These are phyloP conservation scores for Salarias fasciatus DNA, from an alignment of 2,797 vertebrate species.

Conservation along the genomic window DNA sequence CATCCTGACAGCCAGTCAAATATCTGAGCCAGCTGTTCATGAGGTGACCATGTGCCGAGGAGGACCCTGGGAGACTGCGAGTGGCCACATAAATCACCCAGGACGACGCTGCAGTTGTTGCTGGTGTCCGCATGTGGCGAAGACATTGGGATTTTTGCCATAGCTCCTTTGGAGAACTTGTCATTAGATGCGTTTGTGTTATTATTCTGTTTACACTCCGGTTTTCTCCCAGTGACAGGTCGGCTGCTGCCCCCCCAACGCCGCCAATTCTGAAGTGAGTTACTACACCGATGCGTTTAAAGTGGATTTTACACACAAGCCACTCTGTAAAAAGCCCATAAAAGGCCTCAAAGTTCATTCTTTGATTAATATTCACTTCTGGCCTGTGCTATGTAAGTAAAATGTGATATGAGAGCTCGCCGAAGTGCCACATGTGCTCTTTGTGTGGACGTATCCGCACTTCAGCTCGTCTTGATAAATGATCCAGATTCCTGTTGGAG, in stretches of 20 bases:
- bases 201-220: constrained; percentile 59
- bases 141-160: constrained; percentile 63
- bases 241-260: constrained; percentile 6
- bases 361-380: constrained; percentile 35
- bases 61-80: constrained; percentile 49
- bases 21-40: constrained; percentile 75
- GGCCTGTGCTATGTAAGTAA: constrained; percentile 11
- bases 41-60: constrained; percentile 69
- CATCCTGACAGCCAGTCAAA: constrained; percentile 68
- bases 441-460: constrained; percentile 51
- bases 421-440: constrained; percentile 52
- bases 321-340: constrained; percentile 5
- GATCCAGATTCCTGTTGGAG: constrained; percentile 59
- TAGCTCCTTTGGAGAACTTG: constrained; percentile 57
- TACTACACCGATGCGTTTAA: background rate
- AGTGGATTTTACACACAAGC: constrained; percentile 15
- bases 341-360: constrained; percentile 26
- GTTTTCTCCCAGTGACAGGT: constrained; percentile 38
- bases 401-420: constrained; percentile 24
- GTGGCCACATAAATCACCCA: constrained; percentile 70
- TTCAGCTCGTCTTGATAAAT: constrained; percentile 61
- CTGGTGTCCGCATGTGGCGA: constrained; percentile 46
- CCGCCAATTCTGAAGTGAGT: constrained; percentile 13
- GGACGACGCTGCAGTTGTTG: constrained; percentile 70
- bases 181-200: constrained; percentile 56